Conservation (phyloP, 2,113 vertebrate species). For the Setophaga coronata region DNA sequence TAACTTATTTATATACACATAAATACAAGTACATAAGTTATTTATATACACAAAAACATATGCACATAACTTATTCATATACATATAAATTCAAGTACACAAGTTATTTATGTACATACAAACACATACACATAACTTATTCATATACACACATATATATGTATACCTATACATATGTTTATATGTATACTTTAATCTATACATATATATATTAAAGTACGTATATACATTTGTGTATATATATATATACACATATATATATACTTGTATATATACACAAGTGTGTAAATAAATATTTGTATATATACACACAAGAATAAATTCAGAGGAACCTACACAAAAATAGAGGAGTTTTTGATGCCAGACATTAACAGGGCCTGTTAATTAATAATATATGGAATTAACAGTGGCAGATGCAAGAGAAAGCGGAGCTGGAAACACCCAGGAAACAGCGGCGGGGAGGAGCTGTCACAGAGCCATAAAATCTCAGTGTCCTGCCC, state of each 20-base stretch:
- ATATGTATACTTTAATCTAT: not conserved
- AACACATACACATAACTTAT: no score
- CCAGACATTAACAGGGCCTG: rapidly evolving
- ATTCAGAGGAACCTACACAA: no score
- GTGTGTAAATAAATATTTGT: no score
- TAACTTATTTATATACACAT: not conserved
- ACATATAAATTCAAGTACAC: no score
- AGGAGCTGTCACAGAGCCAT: not conserved
- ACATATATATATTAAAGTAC: not conserved
- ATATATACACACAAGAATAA: not conserved
- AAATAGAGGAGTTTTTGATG: not conserved
- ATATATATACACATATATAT: no score
- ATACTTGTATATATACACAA: no score
- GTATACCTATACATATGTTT: no score
- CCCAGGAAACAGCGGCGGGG: not conserved
- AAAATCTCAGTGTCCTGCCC: not conserved
- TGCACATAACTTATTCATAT: no score
- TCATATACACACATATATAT: no score
- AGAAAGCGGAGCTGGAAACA: not conserved
- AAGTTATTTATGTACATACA: no score
- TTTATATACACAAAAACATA: no score
- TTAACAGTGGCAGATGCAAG: not conserved
- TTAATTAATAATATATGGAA: not conserved
- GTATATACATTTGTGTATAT: not conserved
- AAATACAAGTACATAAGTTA: no score